phyloP scores from a whole-genome alignment of 2,797 vertebrate species.

The Cryptoblepharus egeriae region DNA sequence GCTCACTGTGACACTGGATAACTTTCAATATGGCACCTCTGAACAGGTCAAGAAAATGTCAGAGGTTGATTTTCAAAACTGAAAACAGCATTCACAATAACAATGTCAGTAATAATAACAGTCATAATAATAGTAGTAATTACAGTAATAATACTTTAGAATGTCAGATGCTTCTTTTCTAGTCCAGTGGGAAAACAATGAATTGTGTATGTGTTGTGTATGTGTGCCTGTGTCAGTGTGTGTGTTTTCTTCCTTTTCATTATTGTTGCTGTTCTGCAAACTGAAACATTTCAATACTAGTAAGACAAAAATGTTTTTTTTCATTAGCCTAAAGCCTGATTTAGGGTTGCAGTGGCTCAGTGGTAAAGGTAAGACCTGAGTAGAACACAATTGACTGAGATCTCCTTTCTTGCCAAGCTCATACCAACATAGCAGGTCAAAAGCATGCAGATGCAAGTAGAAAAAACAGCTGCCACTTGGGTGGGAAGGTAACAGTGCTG shows the following conservation, averaged over 20 bases:
- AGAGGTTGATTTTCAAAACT: background rate
- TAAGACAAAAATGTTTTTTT: background rate
- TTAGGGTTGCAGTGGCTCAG: background rate
- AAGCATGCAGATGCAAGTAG: too few species aligned
- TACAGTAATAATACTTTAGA: too few species aligned
- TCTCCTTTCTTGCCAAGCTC: too few species aligned
- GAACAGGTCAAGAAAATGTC: background rate
- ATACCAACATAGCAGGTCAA: too few species aligned
- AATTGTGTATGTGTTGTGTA: accelerated
- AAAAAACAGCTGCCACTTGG: too few species aligned
- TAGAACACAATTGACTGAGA: too few species aligned
- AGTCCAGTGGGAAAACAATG: accelerated
- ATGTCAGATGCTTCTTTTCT: background rate
- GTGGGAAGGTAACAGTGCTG: too few species aligned
- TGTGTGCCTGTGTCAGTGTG: too few species aligned
- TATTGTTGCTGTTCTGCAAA: background rate
- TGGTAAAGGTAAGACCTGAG: too few species aligned
- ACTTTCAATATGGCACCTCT: background rate
- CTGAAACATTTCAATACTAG: background rate
- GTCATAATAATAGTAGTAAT: background rate
- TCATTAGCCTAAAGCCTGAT: background rate
- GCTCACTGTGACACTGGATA: background rate
- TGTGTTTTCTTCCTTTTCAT: background rate
- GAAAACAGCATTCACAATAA: too few species aligned
- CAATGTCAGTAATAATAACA: background rate